These are phyloP conservation scores for Megaleporinus macrocephalus DNA, from an alignment of 2,113 vertebrate species.

Conservation along the genomic window DNA sequence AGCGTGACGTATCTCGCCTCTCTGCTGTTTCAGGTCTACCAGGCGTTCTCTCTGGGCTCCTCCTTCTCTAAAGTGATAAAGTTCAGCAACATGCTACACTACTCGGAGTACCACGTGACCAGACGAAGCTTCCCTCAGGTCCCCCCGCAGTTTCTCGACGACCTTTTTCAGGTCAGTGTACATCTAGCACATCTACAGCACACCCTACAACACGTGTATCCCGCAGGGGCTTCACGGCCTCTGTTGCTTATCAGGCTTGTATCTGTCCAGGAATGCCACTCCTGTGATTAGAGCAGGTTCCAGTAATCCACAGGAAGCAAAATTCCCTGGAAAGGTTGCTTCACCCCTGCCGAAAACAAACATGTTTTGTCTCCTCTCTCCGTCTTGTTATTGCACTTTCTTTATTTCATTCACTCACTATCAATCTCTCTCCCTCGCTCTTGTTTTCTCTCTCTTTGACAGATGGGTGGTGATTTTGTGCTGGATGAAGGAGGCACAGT, in stretches of 20 bases:
- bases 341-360: neutral
- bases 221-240: no score
- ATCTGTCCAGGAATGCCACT: neutral
- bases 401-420: neutral
- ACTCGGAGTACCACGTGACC: constrained; percentile 58
- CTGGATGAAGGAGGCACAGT: constrained; percentile 70
- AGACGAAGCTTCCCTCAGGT: constrained; percentile 64
- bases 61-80: constrained; percentile 76
- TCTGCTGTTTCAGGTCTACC: constrained; percentile 67
- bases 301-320: neutral
- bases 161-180: constrained; percentile 74
- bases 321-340: constrained; percentile 19
- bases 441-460: constrained; percentile 21
- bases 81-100: constrained; percentile 67
- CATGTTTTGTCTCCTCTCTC: neutral
- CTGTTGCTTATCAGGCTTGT: neutral
- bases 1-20: neutral
- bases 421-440: neutral
- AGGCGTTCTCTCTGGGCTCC: constrained; percentile 70
- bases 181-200: neutral
- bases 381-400: neutral
- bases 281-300: neutral
- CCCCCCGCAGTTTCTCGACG: constrained; percentile 63
- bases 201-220: no score
- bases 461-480: constrained; percentile 79